Conservation (phyloP, 2,888 invertebrate genomes). For the Sturmia bella region DNA sequence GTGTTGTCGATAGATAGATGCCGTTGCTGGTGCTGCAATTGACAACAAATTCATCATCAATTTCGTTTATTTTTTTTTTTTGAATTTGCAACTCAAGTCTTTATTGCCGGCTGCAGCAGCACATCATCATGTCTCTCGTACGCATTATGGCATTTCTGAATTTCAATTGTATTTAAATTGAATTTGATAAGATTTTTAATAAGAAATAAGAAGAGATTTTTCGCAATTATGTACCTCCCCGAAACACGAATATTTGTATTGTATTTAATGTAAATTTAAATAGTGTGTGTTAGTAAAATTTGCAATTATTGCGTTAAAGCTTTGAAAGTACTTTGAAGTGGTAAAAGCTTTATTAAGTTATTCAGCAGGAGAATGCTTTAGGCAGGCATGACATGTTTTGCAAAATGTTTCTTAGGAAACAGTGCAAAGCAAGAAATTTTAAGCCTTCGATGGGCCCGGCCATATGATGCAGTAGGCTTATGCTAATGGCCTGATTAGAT, state of each 20-base stretch:
- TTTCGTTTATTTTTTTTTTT: too few species aligned
- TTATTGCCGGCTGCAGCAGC: conserved; percentile 1
- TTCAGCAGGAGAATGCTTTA: background rate
- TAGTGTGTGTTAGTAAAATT: conserved; percentile 2
- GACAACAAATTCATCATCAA: conserved; percentile 62
- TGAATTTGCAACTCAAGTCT: conserved; percentile 8
- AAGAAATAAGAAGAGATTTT: conserved; percentile 18
- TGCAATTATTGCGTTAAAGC: conserved; percentile 16
- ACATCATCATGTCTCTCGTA: conserved; percentile 28
- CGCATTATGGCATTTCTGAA: conserved; percentile 51
- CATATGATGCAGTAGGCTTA: too few species aligned
- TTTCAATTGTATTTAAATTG: conserved; percentile 63
- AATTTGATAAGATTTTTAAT: conserved; percentile 51
- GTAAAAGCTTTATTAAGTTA: background rate
- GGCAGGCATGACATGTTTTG: too few species aligned
- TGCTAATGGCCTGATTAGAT: too few species aligned
- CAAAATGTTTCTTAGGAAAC: too few species aligned
- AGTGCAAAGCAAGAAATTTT: too few species aligned
- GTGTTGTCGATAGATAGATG: conserved; percentile 52
- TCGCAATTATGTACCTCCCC: conserved; percentile 12
- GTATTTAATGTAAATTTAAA: conserved; percentile 39
- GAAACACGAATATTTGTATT: conserved; percentile 33
- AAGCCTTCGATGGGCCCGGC: too few species aligned
- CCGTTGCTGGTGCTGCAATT: conserved; percentile 47
- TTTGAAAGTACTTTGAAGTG: background rate